phyloP scores from a whole-genome alignment of 2,888 invertebrate genomes.

The Diadegma fenestrale region DNA sequence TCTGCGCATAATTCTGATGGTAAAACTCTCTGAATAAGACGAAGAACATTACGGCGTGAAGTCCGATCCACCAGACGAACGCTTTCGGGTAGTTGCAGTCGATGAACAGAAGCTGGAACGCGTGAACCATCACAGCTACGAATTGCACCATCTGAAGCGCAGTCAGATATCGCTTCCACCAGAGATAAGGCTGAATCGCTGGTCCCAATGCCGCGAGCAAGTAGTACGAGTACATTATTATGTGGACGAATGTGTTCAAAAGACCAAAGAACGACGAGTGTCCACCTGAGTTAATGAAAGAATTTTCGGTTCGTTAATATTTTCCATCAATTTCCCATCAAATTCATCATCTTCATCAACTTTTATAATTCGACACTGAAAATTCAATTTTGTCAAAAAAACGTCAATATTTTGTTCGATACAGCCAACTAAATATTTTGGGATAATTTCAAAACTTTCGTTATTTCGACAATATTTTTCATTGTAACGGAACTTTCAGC shows the following conservation, averaged over 20 bases:
- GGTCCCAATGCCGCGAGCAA: slow-evolving; percentile 96
- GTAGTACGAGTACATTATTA: slow-evolving; percentile 98
- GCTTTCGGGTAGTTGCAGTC: slow-evolving; percentile 97
- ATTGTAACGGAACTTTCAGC: too few species aligned
- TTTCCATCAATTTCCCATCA: neutral
- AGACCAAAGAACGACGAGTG: slow-evolving; percentile 98
- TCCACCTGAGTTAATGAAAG: slow-evolving; percentile 88
- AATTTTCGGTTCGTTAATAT: slow-evolving; percentile 19
- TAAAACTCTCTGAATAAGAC: slow-evolving; percentile 98
- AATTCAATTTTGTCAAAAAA: too few species aligned
- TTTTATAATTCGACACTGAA: too few species aligned
- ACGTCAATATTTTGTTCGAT: too few species aligned
- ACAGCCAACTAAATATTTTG: too few species aligned
- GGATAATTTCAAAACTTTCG: too few species aligned
- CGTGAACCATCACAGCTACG: slow-evolving; percentile 95
- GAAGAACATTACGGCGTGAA: slow-evolving; percentile 98
- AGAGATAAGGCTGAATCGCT: slow-evolving; percentile 92
- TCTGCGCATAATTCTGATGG: slow-evolving; percentile 89
- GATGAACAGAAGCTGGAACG: slow-evolving; percentile 95
- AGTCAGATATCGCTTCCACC: slow-evolving; percentile 99
- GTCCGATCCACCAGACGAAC: slow-evolving; percentile 98
- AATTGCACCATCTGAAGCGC: slow-evolving; percentile 97
- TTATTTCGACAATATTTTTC: too few species aligned
- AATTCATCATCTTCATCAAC: neutral
- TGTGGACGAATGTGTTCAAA: slow-evolving; percentile 98